phyloP scores from a whole-genome alignment of 2,113 vertebrate species.

The Delphinus delphis region DNA sequence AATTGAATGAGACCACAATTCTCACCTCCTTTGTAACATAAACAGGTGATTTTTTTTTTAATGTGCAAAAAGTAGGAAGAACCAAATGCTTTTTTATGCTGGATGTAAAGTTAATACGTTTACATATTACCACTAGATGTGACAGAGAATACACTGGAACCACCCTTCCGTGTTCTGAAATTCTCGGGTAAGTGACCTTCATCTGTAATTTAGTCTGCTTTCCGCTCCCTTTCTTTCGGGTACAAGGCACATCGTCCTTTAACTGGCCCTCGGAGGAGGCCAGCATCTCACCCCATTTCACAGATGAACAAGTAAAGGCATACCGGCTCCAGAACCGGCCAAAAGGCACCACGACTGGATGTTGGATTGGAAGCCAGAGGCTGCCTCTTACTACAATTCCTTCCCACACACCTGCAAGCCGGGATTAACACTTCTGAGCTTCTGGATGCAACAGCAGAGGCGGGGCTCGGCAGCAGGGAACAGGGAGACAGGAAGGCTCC shows the following conservation, averaged over 20 bases:
- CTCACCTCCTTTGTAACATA: not conserved
- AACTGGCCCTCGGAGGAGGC: accelerated
- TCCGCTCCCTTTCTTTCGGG: accelerated
- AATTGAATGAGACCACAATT: not conserved
- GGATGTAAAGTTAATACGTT: not conserved
- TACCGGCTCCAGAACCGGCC: accelerated
- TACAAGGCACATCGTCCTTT: accelerated
- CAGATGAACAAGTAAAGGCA: not conserved
- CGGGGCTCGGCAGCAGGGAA: not conserved
- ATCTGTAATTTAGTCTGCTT: accelerated
- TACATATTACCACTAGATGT: not conserved
- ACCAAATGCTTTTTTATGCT: not conserved
- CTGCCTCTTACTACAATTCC: accelerated
- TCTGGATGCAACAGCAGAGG: accelerated
- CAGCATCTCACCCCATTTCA: accelerated
- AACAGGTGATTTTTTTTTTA: not conserved
- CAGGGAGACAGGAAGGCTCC: accelerated
- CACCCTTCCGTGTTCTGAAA: not conserved
- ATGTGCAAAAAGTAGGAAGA: not conserved
- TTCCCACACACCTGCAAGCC: too few relatives aligned
- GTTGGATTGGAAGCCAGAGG: not conserved
- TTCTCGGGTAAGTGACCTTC: not conserved
- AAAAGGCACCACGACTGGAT: accelerated
- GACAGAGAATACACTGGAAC: not conserved
- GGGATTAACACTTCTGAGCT: not conserved